Base-by-base conservation (phyloP, 2,113 vertebrate genomes). In the Dipodomys merriami region DNA sequence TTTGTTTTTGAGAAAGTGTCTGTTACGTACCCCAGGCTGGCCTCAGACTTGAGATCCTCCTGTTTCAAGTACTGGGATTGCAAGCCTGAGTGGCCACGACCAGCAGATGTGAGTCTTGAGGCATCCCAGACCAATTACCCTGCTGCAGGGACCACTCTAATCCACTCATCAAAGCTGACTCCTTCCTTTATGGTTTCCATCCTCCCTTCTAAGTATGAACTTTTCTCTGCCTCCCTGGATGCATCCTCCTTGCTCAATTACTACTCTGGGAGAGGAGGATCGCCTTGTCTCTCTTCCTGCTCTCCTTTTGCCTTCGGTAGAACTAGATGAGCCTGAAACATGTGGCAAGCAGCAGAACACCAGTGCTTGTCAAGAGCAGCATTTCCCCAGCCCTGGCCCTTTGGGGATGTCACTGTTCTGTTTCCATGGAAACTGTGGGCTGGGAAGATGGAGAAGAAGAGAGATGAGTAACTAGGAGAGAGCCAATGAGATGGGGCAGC, bases 361-460 rank as follows among this genome's bases (percentile, higher is more conserved):
- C 90, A 57, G 69, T 73, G 39, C 30, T 79, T 46, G 67, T 71
- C 68, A 71, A 78, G 83, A 93, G 68, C 81, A 78, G 77, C 49
- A 60, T 89, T 84, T 78, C 73, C 69, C 22, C 91, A 94, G 94
- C 35, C 64, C 81, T 91, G 2, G 1, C 74, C 53, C 84, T 71
- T 4, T 46, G 49, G 64, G 96, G 95, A 96, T 74, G 53, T 95
- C 94, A 91, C 16, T 71, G 69, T 62, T 94, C 95, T 86, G 96
- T 96, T 97, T 92, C 96, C 91, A 95, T 8, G 16, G 89, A 83
- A 95, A 97, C 91, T 39, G 65, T 44, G 33, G 94, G 6, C 94
- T 88, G 82, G 64, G 74, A 94, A 39, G 85, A 91, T 85, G 79
- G 83, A 71, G 64, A 92, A 90, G 92, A 92, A 91, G 93, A 94